A percentile compares a stretch with the other conserved stretches of the same genome.
phyloP scores from a whole-genome alignment of 2,113 vertebrate species.

The Pholis gunnellus region DNA sequence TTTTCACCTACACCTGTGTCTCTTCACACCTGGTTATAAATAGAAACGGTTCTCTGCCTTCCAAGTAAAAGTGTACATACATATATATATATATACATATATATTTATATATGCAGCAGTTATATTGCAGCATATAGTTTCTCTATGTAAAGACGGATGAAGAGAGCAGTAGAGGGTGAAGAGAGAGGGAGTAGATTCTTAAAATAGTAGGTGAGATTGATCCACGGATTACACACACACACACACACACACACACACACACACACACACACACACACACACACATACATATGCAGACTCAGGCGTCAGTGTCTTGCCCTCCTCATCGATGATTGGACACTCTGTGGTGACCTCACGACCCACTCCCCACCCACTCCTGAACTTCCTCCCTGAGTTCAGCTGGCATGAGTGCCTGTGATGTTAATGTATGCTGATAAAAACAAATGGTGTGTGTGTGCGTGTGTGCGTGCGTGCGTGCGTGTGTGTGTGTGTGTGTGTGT shows the following conservation, averaged over 20 bases:
- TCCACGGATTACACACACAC: slow-evolving; percentile 57
- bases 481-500: slow-evolving; percentile 5
- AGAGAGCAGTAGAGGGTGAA: slow-evolving; percentile 43
- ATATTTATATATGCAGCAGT: not conserved
- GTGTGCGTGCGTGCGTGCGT: slow-evolving; percentile 22
- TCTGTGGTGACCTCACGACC: slow-evolving; percentile 67
- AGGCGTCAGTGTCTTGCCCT: slow-evolving; percentile 56
- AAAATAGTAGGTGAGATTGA: slow-evolving; percentile 79
- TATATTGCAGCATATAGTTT: slow-evolving; percentile 1
- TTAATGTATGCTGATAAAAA: slow-evolving; percentile 75
- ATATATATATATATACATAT: slow-evolving; percentile 8
- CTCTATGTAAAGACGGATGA: slow-evolving; percentile 19
- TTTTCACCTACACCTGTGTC: slow-evolving; percentile 66
- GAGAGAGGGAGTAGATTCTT: slow-evolving; percentile 64
- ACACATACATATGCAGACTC: slow-evolving; percentile 47
- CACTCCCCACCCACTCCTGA: slow-evolving; percentile 70
- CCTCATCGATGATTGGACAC: slow-evolving; percentile 64
- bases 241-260: slow-evolving; percentile 44
- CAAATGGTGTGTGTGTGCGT: slow-evolving; percentile 18
- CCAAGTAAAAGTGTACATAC: slow-evolving; percentile 27
- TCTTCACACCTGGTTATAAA: slow-evolving; percentile 73
- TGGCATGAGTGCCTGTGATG: slow-evolving; percentile 50
- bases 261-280: slow-evolving; percentile 41
- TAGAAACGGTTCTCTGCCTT: slow-evolving; percentile 58
- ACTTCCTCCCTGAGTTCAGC: slow-evolving; percentile 74